A percentile compares a stretch with the other conserved stretches of the same genome.
Conservation (phyloP, 2,113 vertebrate species). For the Dipodomys ordii region DNA sequence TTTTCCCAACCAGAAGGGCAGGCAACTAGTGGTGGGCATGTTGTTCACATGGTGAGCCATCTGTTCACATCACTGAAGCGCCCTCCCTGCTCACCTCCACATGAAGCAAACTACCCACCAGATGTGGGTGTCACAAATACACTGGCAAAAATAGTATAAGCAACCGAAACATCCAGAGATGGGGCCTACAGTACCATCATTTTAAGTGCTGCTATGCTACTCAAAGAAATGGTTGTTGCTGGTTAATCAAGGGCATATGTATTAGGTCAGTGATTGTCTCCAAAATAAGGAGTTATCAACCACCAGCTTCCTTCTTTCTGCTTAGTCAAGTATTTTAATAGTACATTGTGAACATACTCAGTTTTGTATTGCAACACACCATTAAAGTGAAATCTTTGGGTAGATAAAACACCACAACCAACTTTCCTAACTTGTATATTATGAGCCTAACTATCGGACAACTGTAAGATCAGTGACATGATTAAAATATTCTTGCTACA, state of each 20-base stretch:
- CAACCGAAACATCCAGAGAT: conserved; percentile 1
- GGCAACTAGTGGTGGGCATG: background rate
- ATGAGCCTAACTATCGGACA: background rate
- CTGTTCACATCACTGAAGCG: background rate
- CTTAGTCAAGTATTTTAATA: conserved; percentile 5
- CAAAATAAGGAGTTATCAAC: background rate
- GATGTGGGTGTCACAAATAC: background rate
- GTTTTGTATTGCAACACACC: background rate
- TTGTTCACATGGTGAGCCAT: background rate
- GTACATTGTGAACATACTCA: background rate
- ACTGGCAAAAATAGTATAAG: background rate
- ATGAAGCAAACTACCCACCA: background rate
- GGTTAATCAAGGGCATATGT: background rate
- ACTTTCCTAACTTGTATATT: background rate
- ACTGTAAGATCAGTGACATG: background rate
- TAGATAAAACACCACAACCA: background rate
- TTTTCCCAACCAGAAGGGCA: background rate
- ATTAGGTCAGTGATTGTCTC: background rate
- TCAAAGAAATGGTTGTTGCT: background rate
- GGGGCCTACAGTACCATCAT: background rate
- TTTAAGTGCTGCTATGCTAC: background rate
- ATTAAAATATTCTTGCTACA: background rate
- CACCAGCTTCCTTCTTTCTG: background rate
- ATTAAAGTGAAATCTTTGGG: background rate
- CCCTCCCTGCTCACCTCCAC: background rate